Evolutionary conservation across 2,113 vertebrate genomes (phyloP).

Genomic region (Calyptomena viridis): DNA sequence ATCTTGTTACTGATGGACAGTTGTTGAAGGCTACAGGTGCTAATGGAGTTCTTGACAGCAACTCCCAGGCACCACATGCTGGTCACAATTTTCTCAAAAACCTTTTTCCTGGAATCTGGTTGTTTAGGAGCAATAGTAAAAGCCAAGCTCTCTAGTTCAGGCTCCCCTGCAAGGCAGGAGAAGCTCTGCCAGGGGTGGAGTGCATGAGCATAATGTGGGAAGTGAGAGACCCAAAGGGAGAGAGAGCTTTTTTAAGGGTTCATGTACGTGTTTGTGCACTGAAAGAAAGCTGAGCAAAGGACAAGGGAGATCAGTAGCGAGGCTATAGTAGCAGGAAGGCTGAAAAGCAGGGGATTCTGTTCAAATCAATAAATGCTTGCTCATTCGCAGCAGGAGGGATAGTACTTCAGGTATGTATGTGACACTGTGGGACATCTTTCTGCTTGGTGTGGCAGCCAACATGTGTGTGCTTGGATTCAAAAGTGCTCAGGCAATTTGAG

Average conservation of each 20-base stretch:
- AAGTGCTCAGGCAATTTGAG: not conserved
- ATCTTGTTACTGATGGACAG: not conserved
- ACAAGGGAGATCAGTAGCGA: not conserved
- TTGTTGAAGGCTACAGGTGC: not conserved
- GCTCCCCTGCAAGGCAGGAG: not conserved
- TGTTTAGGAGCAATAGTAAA: not conserved
- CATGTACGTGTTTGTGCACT: not conserved
- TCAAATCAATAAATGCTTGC: not conserved
- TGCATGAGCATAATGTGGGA: not conserved
- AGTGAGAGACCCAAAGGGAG: not conserved
- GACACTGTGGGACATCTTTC: accelerated
- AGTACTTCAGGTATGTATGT: not conserved
- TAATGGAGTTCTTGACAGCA: not conserved
- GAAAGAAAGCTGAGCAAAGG: not conserved
- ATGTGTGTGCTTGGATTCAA: not conserved
- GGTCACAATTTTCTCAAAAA: not conserved
- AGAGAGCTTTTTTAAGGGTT: not conserved
- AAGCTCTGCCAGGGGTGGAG: not conserved
- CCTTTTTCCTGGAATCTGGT: not conserved
- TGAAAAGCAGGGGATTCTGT: not conserved
- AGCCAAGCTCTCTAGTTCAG: not conserved
- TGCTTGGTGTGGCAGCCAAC: not conserved
- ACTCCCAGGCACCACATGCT: not conserved
- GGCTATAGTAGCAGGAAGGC: not conserved
- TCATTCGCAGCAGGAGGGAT: not conserved